Evolutionary conservation across 2,888 invertebrate species (phyloP).

Genomic region (Tridacna crocea): DNA sequence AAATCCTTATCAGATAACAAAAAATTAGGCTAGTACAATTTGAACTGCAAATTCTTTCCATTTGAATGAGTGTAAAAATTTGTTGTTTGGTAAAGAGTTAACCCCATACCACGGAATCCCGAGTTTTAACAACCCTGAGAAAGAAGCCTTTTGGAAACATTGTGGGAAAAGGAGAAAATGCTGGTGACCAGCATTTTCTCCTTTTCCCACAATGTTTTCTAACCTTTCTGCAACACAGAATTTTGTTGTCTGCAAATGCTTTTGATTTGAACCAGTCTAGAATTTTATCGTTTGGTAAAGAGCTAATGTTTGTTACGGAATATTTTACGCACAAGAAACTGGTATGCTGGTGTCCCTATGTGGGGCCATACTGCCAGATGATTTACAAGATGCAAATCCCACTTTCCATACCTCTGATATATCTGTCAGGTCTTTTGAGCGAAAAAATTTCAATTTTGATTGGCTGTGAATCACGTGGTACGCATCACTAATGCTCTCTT

Average conservation of each 20-base stretch:
- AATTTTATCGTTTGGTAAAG: neutral
- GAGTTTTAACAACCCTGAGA: too few species aligned
- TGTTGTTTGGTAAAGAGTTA: too few species aligned
- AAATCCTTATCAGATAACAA: too few species aligned
- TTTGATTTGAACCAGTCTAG: neutral
- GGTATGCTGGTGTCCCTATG: constrained; percentile 53
- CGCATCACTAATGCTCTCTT: constrained; percentile 36
- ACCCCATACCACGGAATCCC: neutral
- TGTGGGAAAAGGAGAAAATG: neutral
- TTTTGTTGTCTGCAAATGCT: neutral
- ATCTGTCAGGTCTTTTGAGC: constrained; percentile 62
- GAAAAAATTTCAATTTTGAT: constrained; percentile 33
- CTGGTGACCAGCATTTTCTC: neutral
- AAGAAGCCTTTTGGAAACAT: too few species aligned
- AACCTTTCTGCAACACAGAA: neutral
- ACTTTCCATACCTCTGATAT: constrained; percentile 76
- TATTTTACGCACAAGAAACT: constrained; percentile 52
- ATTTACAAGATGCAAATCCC: constrained; percentile 75
- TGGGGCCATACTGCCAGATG: constrained; percentile 75
- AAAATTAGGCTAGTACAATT: too few species aligned
- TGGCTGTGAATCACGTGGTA: constrained; percentile 43
- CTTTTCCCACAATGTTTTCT: constrained; percentile 5
- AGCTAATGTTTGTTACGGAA: neutral
- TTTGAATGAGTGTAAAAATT: too few species aligned
- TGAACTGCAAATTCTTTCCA: too few species aligned